A percentile compares a stretch with the other conserved stretches of the same genome.
phyloP scores from a whole-genome alignment of 2,888 invertebrate genomes.

The Sphinx pinastri region DNA sequence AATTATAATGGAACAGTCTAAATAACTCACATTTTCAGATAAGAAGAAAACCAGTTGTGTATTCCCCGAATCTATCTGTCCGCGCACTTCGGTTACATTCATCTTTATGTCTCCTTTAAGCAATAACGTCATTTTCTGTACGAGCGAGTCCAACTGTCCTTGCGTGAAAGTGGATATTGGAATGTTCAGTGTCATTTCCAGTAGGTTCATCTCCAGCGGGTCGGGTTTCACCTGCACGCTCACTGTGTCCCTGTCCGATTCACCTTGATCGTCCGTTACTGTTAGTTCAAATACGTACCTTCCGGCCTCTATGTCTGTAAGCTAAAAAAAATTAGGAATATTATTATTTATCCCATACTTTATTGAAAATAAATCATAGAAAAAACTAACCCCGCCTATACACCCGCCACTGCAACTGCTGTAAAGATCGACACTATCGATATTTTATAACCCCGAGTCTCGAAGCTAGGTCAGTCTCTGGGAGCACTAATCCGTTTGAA shows the following conservation, averaged over 20 bases:
- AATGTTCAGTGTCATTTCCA: slow-evolving; percentile 92
- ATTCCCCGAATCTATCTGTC: slow-evolving; percentile 85
- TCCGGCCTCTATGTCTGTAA: slow-evolving; percentile 93
- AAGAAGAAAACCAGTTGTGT: slow-evolving; percentile 88
- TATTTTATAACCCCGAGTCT: no score
- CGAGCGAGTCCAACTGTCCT: slow-evolving; percentile 88
- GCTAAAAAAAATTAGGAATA: slow-evolving; percentile 64
- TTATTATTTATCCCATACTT: neutral
- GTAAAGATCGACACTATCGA: no score
- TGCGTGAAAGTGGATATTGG: slow-evolving; percentile 84
- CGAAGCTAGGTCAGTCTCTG: no score
- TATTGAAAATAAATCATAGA: no score
- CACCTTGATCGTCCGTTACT: slow-evolving; percentile 96
- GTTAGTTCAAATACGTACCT: slow-evolving; percentile 94
- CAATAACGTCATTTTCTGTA: slow-evolving; percentile 91
- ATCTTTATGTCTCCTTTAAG: slow-evolving; percentile 89
- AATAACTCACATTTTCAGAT: slow-evolving; percentile 77
- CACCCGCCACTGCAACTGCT: no score
- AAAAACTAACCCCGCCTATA: no score
- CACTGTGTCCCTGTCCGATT: slow-evolving; percentile 91
- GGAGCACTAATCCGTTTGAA: no score
- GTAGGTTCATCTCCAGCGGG: slow-evolving; percentile 88
- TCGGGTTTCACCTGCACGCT: slow-evolving; percentile 92
- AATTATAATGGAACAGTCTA: no score
- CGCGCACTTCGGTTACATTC: slow-evolving; percentile 82